phyloP scores from a whole-genome alignment of 1,140 invertebrate species.

The Onthophagus taurus region DNA sequence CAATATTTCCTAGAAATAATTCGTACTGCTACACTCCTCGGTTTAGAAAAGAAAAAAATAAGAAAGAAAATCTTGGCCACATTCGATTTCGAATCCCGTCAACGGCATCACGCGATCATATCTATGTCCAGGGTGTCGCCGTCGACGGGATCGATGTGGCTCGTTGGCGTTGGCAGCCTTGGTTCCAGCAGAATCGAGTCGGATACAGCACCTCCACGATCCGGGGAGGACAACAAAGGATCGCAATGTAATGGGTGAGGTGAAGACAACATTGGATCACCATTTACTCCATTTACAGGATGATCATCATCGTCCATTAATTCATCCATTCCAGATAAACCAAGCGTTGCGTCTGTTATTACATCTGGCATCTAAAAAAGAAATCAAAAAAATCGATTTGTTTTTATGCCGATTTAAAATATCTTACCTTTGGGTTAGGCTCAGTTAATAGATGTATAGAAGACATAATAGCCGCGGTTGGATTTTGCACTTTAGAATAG shows the following conservation, averaged over 20 bases:
- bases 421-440: conserved; percentile 35
- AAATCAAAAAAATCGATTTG: conserved; percentile 7
- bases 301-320: conserved; percentile 73
- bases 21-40: no score
- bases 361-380: conserved; percentile 45
- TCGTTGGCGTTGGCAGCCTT: conserved; percentile 32
- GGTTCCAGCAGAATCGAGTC: conserved; percentile 31
- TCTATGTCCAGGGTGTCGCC: conserved; percentile 36
- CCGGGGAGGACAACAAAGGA: conserved; percentile 27
- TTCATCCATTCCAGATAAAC: conserved; percentile 64
- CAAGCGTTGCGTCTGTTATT: conserved; percentile 47
- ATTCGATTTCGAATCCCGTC: no score
- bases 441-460: conserved; percentile 28
- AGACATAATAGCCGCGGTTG: conserved; percentile 29
- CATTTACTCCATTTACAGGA: conserved; percentile 45
- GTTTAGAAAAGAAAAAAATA: no score
- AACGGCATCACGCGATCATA: conserved; percentile 35
- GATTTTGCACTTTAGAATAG: conserved; percentile 42
- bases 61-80: no score
- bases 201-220: conserved; percentile 22
- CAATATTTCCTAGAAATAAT: no score
- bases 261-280: conserved; percentile 53
- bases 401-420: background rate
- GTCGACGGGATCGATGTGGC: conserved; percentile 35
- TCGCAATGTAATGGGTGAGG: conserved; percentile 35